Evolutionary conservation across 2,113 vertebrate species (phyloP), one percentile per base, ranked within the genome.

Genomic region (Oreochromis niloticus): DNA sequence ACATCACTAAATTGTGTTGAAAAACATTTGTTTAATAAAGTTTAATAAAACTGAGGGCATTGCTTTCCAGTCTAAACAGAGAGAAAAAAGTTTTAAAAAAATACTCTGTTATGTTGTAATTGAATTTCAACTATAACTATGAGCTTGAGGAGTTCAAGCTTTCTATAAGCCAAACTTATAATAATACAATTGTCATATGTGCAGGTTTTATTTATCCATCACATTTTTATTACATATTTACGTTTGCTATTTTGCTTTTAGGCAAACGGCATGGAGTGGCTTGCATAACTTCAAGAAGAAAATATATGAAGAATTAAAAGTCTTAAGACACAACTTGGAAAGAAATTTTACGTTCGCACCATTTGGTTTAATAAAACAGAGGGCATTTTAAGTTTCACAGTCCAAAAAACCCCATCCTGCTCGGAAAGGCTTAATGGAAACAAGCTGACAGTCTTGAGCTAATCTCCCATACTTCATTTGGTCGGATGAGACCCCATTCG

Each of bases 381-480:
- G 39, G 13, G 88, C 63, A 89, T 79, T 92, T 89, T 55, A 91
- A 88, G 88, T 90, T 79, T 85, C 46, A 83, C 52, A 86, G 82
- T 90, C 85, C 57, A 85, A 91, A 88, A 91, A 61, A 89, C 5
- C 57, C 85, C 41, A 63, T 79, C 84, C 57, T 78, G 79, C 87
- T 86, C 54, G n/a, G 48, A 91, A 84, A 91, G 87, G 87, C 85
- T 91, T 92, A 93, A 88, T 75, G 83, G 81, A 91, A 93, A 91
- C 88, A 91, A 93, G 89, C 91, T 80, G 93, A 91, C 90, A 94
- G 88, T 75, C 66, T 88, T 84, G 14, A 78, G 91, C 87, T 95
- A 92, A 95, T 95, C 92, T 92, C 87, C 83, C 46, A 92, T 87
- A 90, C 93, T 92, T 95, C 80, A 94, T 93, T 93, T 93, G 84